phyloP scores from a whole-genome alignment of 2,888 invertebrate genomes.

The Harpalus rufipes region DNA sequence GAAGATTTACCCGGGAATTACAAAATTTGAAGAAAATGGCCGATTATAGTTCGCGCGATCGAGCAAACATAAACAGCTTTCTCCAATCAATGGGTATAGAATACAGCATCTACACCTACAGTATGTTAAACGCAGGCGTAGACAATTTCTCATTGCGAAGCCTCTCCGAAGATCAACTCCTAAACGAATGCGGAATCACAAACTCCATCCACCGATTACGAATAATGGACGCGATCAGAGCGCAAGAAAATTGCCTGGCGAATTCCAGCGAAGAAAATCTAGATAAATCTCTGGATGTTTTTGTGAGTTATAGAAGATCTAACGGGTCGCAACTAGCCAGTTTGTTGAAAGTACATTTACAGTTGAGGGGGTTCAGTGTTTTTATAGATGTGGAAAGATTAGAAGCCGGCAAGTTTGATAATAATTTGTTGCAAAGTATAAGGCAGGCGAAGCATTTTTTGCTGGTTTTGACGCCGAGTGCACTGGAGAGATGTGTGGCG shows the following conservation, averaged over 20 bases:
- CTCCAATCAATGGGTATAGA: conserved; percentile 91
- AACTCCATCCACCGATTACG: conserved; percentile 97
- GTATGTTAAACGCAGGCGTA: conserved; percentile 96
- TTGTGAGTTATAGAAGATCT: conserved; percentile 97
- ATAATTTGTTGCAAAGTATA: conserved; percentile 97
- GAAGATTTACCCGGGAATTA: conserved; percentile 95
- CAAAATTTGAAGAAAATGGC: conserved; percentile 96
- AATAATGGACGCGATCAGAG: conserved; percentile 92
- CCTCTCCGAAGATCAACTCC: conserved; percentile 94
- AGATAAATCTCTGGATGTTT: conserved; percentile 96
- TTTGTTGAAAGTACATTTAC: conserved; percentile 96
- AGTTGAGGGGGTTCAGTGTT: conserved; percentile 96
- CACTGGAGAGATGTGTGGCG: conserved; percentile 94
- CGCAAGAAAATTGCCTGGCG: conserved; percentile 83
- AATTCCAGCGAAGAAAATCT: conserved; percentile 87
- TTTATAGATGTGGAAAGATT: conserved; percentile 99
- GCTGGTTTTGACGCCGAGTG: conserved; percentile 95
- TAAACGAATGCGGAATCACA: conserved; percentile 92
- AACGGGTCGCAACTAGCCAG: conserved; percentile 98
- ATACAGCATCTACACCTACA: conserved; percentile 97
- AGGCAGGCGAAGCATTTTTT: conserved; percentile 98
- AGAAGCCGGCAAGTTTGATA: conserved; percentile 99
- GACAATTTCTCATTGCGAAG: conserved; percentile 92
- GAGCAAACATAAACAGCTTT: conserved; percentile 92
- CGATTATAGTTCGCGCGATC: conserved; percentile 96